Percentiles rank a stretch among this genome's conserved stretches.
Evolutionary conservation across 64 coral and sea anemone species (phyloP).

Genomic region (Actinia tenebrosa): DNA sequence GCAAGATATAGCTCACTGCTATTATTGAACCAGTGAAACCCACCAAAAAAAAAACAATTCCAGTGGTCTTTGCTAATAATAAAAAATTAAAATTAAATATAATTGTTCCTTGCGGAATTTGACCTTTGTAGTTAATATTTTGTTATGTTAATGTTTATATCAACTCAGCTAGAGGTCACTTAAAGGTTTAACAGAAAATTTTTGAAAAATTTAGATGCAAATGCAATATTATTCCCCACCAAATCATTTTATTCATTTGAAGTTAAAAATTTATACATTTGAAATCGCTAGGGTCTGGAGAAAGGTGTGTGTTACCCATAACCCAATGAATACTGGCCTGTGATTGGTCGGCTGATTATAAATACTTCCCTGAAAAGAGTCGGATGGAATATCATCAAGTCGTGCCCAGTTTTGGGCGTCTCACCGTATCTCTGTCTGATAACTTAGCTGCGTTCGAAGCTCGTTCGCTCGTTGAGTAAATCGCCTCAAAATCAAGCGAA

Average conservation of each 20-base stretch:
- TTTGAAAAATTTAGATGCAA: not conserved
- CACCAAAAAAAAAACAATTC: not conserved
- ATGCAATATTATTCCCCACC: not conserved
- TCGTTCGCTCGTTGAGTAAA: not conserved
- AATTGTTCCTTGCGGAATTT: not conserved
- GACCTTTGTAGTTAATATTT: not conserved
- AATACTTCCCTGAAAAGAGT: constrained; percentile 28
- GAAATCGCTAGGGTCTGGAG: not conserved
- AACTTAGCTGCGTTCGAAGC: constrained; percentile 38
- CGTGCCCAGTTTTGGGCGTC: constrained; percentile 45
- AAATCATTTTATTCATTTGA: constrained; percentile 7
- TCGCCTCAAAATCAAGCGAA: constrained; percentile 19
- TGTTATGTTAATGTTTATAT: not conserved
- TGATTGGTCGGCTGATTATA: constrained; percentile 22
- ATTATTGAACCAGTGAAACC: not conserved
- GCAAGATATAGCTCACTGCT: not conserved
- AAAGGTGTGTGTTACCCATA: constrained; percentile 20
- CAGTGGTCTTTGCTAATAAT: not conserved
- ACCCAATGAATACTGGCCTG: not conserved
- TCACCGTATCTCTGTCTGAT: constrained; percentile 32
- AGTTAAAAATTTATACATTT: constrained; percentile 25
- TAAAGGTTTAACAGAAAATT: not conserved
- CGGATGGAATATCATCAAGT: constrained; percentile 35
- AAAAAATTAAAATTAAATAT: not conserved
- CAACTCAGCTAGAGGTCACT: not conserved